These are phyloP conservation scores for Otocyon megalotis DNA, from an alignment of 2,113 vertebrate species.

Conservation along the genomic window DNA sequence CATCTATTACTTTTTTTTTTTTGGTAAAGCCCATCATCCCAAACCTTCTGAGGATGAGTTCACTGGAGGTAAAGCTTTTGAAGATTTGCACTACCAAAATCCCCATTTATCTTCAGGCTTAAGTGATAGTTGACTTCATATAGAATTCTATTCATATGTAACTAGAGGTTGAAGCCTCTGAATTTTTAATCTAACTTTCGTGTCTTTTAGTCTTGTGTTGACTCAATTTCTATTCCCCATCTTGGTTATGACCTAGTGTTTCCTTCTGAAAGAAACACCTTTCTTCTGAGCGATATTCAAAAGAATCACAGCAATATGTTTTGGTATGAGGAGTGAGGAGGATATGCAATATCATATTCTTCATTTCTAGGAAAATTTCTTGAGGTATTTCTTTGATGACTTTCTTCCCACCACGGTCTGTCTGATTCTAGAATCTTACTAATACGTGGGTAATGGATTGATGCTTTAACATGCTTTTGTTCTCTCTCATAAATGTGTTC, in stretches of 20 bases:
- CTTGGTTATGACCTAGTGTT: neutral
- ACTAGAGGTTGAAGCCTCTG: neutral
- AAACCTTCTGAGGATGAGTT: neutral
- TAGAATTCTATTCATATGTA: neutral
- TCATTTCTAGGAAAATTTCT: neutral
- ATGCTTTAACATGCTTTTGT: neutral
- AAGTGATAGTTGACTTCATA: neutral
- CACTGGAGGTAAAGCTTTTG: neutral
- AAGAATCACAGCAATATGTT: neutral
- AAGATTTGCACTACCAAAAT: neutral
- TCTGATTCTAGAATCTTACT: neutral
- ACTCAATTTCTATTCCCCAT: no score
- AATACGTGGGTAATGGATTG: neutral
- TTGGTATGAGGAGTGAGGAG: neutral
- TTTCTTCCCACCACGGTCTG: neutral
- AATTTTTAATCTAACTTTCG: neutral
- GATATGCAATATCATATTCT: neutral
- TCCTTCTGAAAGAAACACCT: neutral
- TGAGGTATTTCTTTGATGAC: neutral
- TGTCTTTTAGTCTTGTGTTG: neutral
- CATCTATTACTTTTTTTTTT: neutral
- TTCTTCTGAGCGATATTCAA: neutral
- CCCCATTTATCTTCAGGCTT: neutral
- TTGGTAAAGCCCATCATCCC: neutral
- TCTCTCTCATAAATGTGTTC: neutral